phyloP scores from a whole-genome alignment of 1,140 invertebrate genomes.

The Mya arenaria region DNA sequence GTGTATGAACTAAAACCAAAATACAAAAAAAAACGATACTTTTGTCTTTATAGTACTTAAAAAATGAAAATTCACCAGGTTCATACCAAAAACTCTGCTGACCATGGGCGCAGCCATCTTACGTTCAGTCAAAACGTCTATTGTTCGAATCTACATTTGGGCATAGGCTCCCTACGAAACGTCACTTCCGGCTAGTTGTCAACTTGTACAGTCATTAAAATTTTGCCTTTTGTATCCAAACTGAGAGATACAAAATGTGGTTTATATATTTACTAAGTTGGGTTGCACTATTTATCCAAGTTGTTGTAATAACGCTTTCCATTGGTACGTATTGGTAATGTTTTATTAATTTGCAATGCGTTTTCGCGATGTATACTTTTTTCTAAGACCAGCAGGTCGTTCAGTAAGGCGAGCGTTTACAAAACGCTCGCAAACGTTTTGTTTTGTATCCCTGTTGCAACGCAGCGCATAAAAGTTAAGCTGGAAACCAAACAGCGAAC shows the following conservation, averaged over 20 bases:
- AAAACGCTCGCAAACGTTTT: not conserved
- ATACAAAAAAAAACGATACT: too few relatives aligned
- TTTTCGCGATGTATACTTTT: slow-evolving; percentile 36
- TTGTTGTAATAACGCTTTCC: slow-evolving; percentile 57
- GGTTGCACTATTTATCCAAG: slow-evolving; percentile 60
- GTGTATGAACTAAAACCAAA: too few relatives aligned
- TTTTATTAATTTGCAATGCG: not conserved
- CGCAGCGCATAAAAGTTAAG: not conserved
- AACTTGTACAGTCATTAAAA: not conserved
- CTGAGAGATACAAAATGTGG: slow-evolving; percentile 51
- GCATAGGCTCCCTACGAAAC: too few relatives aligned
- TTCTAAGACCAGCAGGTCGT: slow-evolving; percentile 4
- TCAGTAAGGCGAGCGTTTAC: not conserved
- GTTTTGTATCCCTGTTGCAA: not conserved
- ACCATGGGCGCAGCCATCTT: too few relatives aligned
- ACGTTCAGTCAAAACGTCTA: too few relatives aligned
- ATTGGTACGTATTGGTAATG: slow-evolving; percentile 55
- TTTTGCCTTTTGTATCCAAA: not conserved
- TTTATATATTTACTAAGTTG: slow-evolving; percentile 63
- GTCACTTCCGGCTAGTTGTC: slow-evolving; percentile 3
- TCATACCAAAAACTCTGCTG: too few relatives aligned
- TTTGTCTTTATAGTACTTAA: too few relatives aligned
- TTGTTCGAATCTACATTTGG: too few relatives aligned
- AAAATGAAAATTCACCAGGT: too few relatives aligned
- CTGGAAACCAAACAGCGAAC: not conserved